Base-by-base conservation (phyloP, 2,888 invertebrate genomes). In the Nasonia oneida region DNA sequence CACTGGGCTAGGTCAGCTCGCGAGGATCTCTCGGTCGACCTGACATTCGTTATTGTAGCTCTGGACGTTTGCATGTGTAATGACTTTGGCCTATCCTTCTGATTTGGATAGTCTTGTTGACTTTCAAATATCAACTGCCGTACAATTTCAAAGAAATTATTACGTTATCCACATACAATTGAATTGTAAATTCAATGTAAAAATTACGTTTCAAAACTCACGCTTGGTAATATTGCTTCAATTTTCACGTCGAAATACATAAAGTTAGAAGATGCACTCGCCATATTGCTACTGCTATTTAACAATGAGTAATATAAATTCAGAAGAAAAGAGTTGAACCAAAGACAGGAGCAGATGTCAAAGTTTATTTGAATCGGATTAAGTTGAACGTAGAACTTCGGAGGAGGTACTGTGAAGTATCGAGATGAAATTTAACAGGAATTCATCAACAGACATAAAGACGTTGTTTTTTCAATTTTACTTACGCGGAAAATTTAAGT, bases 151-250 rank as follows among this genome's bases (percentile, higher is more conserved):
- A 71, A 37, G 29, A 64, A 53, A 73, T 12, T 67, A 1, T 76
- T 79, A 50, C 70, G 42, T 47, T 33, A 14, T 3, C 4, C 4
- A 53, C n/a, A 53, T 0, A 73, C 23, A 23, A 42, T 18, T n/a
- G 18, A 8, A 23, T 29, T 29, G 29, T n/a, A 5, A 3, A 5
- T 42, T 33, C 3, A 42, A 73, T 12, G 3, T 2, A 47, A 73
- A 23, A 42, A 14, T 12, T 10, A 12, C 8, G n/a, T 23, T 61
- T 61, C 4, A 78, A 77, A 82, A 91, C 94, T 93, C 93, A 98
- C 98, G 94, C 97, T 96, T 39, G 99, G 98, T 96, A 99, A 97
- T 90, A 99, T 97, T 74, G 98, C 97, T 94, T 99, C 98, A 86
- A 98, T 94, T 92, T 97, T 96, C 73, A 98, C 96, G 93, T 98